A percentile compares a stretch with the other conserved stretches of the same genome.
These are phyloP conservation scores for Chionodraco myersi DNA, from an alignment of 2,113 vertebrate species.

Conservation along the genomic window DNA sequence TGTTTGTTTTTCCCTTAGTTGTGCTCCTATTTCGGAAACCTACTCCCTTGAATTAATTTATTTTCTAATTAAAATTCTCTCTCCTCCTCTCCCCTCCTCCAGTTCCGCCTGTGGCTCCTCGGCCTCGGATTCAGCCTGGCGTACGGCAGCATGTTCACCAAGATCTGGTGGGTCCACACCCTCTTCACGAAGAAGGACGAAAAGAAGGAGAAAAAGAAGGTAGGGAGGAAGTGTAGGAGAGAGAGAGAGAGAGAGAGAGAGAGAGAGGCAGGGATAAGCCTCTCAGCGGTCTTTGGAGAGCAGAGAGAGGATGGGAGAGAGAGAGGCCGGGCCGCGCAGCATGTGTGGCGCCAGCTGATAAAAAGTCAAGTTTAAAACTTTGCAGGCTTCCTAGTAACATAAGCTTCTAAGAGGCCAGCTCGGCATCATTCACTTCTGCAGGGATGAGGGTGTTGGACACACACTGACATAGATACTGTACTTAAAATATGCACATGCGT, in stretches of 20 bases:
- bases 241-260: neutral
- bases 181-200: conserved; percentile 98
- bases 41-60: neutral
- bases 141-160: conserved; percentile 98
- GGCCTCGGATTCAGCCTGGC: conserved; percentile 94
- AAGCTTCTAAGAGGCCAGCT: conserved; percentile 53
- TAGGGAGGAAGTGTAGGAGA: conserved; percentile 83
- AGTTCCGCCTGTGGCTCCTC: conserved; percentile 92
- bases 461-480: conserved; percentile 35
- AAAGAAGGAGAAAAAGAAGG: conserved; percentile 95
- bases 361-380: conserved; percentile 43
- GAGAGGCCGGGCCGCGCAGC: conserved; percentile 21
- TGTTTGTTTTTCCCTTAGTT: no score
- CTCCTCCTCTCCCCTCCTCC: neutral
- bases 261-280: conserved; percentile 49
- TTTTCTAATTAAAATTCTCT: conserved; percentile 1
- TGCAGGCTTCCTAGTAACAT: conserved; percentile 28
- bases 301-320: conserved; percentile 9
- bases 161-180: conserved; percentile 99
- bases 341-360: conserved; percentile 65
- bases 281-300: conserved; percentile 30
- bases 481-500: conserved; percentile 6
- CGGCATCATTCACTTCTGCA: conserved; percentile 31
- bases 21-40: neutral
- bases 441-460: conserved; percentile 29